A percentile compares a stretch with the other conserved stretches of the same genome.
Conservation (phyloP, 2,888 invertebrate species). For the Rhingia rostrata region DNA sequence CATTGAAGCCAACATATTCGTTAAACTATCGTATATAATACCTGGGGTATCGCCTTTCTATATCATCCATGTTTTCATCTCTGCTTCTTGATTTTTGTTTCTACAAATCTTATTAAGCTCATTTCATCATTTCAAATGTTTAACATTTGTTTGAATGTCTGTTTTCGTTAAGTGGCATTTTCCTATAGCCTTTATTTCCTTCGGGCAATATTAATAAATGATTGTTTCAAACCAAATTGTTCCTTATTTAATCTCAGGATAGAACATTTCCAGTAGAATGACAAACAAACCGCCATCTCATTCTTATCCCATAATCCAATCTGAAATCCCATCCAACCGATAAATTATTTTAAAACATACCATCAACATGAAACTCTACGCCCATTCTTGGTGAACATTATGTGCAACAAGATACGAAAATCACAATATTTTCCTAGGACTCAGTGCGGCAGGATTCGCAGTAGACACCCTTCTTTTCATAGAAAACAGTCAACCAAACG, state of each 20-base stretch:
- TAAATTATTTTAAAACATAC: constrained; percentile 55
- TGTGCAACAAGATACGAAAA: constrained; percentile 56
- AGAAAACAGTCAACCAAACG: constrained; percentile 45
- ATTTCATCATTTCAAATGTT: too few relatives aligned
- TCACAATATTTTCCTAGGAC: constrained; percentile 43
- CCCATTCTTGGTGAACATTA: constrained; percentile 27
- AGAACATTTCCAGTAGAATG: too few relatives aligned
- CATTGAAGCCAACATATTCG: too few relatives aligned
- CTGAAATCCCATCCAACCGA: constrained; percentile 11
- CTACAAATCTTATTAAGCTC: too few relatives aligned
- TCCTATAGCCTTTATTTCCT: too few relatives aligned
- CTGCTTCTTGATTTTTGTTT: too few relatives aligned
- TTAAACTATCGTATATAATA: too few relatives aligned
- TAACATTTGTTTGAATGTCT: too few relatives aligned
- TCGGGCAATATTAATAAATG: too few relatives aligned
- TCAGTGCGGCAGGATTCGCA: background rate
- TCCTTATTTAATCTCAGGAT: background rate
- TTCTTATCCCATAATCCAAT: background rate
- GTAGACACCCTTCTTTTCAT: constrained; percentile 7
- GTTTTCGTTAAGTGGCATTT: too few relatives aligned
- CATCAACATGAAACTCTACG: constrained; percentile 51
- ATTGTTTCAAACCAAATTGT: background rate
- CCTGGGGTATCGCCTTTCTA: too few relatives aligned
- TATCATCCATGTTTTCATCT: too few relatives aligned
- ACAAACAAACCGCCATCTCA: background rate